Evolutionary conservation across 2,888 invertebrate species (phyloP).

Genomic region (Hemithea aestivaria): DNA sequence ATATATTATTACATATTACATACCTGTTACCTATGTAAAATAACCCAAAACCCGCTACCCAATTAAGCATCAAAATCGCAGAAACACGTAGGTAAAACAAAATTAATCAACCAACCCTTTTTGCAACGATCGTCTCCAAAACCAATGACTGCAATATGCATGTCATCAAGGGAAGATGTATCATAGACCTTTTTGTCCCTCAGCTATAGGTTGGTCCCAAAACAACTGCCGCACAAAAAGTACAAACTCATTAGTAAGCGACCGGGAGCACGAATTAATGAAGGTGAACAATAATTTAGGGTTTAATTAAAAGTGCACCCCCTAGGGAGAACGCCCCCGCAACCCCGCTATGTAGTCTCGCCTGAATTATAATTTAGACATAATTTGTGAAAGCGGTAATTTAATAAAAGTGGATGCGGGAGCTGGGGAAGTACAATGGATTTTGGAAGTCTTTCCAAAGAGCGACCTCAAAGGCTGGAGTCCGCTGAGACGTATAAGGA

Average conservation of each 20-base stretch:
- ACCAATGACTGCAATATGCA: too few relatives aligned
- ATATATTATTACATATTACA: too few relatives aligned
- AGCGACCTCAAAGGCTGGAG: conserved; percentile 8
- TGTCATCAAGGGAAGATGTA: too few relatives aligned
- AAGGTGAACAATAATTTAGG: conserved; percentile 79
- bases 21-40: too few relatives aligned
- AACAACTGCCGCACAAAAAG: conserved; percentile 61
- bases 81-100: too few relatives aligned
- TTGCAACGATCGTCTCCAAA: conserved; percentile 1
- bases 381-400: conserved; percentile 21
- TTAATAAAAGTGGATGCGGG: conserved; percentile 20
- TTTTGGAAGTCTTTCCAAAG: conserved; percentile 8
- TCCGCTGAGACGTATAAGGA: too few relatives aligned
- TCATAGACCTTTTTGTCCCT: too few relatives aligned
- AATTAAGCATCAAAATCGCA: too few relatives aligned
- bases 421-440: conserved; percentile 9
- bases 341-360: conserved; percentile 33
- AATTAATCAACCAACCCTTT: neutral
- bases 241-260: conserved; percentile 73
- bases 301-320: conserved; percentile 77
- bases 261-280: conserved; percentile 76
- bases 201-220: conserved; percentile 23
- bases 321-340: conserved; percentile 62
- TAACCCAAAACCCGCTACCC: too few relatives aligned
- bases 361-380: conserved; percentile 17